phyloP scores from a whole-genome alignment of 2,797 vertebrate species.

The Rhinichthys osculus region DNA sequence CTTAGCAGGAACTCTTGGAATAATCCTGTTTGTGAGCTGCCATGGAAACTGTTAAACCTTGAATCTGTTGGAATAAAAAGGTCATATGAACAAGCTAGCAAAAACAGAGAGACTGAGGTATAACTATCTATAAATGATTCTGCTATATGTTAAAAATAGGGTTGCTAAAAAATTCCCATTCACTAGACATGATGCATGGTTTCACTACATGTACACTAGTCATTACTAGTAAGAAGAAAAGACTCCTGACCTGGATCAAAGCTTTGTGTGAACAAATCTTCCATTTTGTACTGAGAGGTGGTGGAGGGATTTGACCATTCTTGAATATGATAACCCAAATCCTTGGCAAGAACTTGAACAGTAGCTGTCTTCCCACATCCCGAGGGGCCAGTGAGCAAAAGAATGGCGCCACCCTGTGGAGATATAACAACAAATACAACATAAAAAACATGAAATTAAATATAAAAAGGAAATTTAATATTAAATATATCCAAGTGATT shows the following conservation, averaged over 20 bases:
- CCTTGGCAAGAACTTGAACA: conserved; percentile 82
- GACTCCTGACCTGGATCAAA: conserved; percentile 79
- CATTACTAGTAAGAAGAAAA: neutral
- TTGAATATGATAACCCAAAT: conserved; percentile 84
- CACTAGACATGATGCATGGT: neutral
- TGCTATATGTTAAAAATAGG: neutral
- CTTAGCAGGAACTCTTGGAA: conserved; percentile 94
- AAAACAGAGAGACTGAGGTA: neutral
- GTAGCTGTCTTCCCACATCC: conserved; percentile 95
- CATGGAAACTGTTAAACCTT: conserved; percentile 73
- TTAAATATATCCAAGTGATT: neutral
- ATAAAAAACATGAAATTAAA: neutral
- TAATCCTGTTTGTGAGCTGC: conserved; percentile 82
- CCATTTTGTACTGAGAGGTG: conserved; percentile 74
- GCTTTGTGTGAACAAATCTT: conserved; percentile 75
- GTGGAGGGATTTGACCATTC: conserved; percentile 92
- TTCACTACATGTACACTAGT: neutral
- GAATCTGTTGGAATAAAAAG: conserved; percentile 74
- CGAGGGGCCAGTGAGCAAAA: conserved; percentile 90
- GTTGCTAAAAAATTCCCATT: neutral
- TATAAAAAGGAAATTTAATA: no score
- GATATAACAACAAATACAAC: conserved; percentile 25
- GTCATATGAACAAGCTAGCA: neutral
- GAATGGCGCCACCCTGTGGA: conserved; percentile 81
- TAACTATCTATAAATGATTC: neutral